Base-by-base conservation (phyloP, 2,888 invertebrate genomes). In the Myopa testacea region DNA sequence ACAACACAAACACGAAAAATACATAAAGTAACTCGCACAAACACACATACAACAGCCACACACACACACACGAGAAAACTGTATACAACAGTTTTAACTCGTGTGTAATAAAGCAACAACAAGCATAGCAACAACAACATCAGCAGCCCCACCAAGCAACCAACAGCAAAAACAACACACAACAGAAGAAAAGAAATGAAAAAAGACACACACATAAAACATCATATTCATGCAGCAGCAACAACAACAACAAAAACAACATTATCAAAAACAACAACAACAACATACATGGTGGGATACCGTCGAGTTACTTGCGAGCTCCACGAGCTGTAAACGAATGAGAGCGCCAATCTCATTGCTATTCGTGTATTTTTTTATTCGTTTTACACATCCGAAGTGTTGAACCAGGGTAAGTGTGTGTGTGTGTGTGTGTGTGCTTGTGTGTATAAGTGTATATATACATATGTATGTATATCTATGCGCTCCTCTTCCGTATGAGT, bases 101-200 rank as follows among this genome's bases (percentile, higher is more conserved):
- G 87, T 87, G 85, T 87, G 85, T 85, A 85, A 82, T 82, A 81
- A 82, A 81, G 78, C 79, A 83, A 76, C 62, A 82, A 75, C 68
- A 68, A 81, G 81, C 82, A 77, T 80, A 14, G 50, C 50, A 8
- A 8, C 55, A 16, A 45, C 45, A 37, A 75, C 58, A 77, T 40
- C 65, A 55, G 78, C 55, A 71, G 65, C 63, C 67, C 71, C 68
- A 77, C 55, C 79, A 60, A 60, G 26, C 65, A 73, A 7, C n/a
- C 60, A 50, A 12, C 62, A 72, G 10, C 63, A 63, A 50, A 12
- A 16, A 19, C 73, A 71, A 71, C 58, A 71, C 60, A 63, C 34
- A 63, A 65, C 16, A 12, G 72, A 67, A 58, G 58, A 78, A 68
- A 45, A 6, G 45, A 45, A 45, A 45, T 45, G 67, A 81, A 81